These are phyloP conservation scores for Cebus imitator DNA, from an alignment of 2,113 vertebrate genomes.

Conservation along the genomic window DNA sequence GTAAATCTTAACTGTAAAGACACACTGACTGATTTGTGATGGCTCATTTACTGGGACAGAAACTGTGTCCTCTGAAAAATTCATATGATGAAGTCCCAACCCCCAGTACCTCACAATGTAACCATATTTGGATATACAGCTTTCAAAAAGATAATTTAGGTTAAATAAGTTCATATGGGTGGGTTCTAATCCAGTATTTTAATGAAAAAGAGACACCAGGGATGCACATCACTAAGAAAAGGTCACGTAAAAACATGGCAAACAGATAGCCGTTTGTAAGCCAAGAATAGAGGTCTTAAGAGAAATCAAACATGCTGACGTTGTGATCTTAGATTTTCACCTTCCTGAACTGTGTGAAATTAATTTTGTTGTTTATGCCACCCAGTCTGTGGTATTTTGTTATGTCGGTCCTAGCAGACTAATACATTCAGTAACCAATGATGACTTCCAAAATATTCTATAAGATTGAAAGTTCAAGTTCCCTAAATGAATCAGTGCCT, in stretches of 20 bases:
- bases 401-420: neutral
- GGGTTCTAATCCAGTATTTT: neutral
- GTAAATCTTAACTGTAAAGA: conserved; percentile 2
- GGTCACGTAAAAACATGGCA: neutral
- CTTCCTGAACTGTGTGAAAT: neutral
- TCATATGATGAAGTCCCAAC: neutral
- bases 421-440: neutral
- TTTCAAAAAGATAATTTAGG: neutral
- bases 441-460: neutral
- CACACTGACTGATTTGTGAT: neutral
- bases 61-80: neutral
- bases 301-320: neutral
- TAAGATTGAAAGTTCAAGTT: neutral
- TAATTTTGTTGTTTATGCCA: neutral
- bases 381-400: neutral
- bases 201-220: neutral
- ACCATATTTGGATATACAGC: neutral
- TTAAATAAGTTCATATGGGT: neutral
- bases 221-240: neutral
- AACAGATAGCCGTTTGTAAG: neutral
- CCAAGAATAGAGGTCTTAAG: neutral
- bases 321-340: neutral
- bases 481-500: neutral
- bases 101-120: neutral
- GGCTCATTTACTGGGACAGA: neutral